Conservation (phyloP, 2,888 invertebrate genomes). For the Xestia ashworthii region DNA sequence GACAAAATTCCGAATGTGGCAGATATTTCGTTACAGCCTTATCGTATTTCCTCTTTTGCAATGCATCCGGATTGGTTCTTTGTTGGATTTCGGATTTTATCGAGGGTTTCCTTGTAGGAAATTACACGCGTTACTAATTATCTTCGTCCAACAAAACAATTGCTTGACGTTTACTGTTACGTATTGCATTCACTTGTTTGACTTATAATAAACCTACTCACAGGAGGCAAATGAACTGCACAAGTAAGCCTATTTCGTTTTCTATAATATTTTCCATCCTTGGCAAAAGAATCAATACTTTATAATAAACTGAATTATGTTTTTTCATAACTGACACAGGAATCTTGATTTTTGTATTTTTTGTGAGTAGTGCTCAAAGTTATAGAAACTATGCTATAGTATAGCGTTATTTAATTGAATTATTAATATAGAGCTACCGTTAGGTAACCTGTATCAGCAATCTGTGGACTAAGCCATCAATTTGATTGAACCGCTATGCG, state of each 20-base stretch:
- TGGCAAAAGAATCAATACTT: slow-evolving; percentile 17
- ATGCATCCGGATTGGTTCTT: not conserved
- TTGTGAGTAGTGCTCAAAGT: not conserved
- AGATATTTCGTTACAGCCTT: not conserved
- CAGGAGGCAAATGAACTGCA: not conserved
- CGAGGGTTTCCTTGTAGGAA: slow-evolving; percentile 22
- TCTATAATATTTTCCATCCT: slow-evolving; percentile 1
- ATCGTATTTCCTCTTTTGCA: slow-evolving; percentile 16
- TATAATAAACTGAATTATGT: not conserved
- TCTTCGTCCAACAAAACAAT: not conserved
- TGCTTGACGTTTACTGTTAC: not conserved
- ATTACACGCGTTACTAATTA: slow-evolving; percentile 4
- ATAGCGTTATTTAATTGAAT: slow-evolving; percentile 8
- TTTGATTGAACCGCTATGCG: slow-evolving; percentile 47
- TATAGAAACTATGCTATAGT: too few relatives aligned
- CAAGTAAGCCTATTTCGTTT: not conserved
- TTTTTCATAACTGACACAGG: not conserved
- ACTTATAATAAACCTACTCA: not conserved
- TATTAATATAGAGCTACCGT: slow-evolving; percentile 40
- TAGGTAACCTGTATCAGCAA: slow-evolving; percentile 38
- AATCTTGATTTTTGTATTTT: not conserved
- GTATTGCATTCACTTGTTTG: slow-evolving; percentile 11
- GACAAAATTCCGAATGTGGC: not conserved
- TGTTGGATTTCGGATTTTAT: slow-evolving; percentile 11
- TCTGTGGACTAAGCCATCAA: slow-evolving; percentile 23